Conservation (phyloP, 1,140 invertebrate species). For the Parasteatoda tepidariorum region DNA sequence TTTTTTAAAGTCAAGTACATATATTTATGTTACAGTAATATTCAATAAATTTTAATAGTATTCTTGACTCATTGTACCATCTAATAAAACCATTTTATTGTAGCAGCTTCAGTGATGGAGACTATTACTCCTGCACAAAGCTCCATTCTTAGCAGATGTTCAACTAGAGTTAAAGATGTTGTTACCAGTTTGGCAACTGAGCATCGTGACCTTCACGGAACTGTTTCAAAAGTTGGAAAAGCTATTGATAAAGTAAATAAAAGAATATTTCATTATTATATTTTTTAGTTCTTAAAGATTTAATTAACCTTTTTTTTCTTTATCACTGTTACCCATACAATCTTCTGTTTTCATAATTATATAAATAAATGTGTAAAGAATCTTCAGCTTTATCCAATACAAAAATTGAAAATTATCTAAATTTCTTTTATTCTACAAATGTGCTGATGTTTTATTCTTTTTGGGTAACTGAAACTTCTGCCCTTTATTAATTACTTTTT, state of each 20-base stretch:
- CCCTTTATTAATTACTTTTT: no score
- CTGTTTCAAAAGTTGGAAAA: conserved; percentile 96
- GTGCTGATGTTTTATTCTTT: no score
- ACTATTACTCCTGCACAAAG: conserved; percentile 66
- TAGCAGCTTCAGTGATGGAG: conserved; percentile 62
- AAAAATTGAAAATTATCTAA: no score
- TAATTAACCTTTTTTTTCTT: background rate
- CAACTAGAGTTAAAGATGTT: conserved; percentile 66
- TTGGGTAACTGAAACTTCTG: no score
- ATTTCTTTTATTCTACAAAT: no score
- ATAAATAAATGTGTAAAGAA: no score
- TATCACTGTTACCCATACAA: no score
- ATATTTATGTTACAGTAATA: background rate
- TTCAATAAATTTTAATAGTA: no score
- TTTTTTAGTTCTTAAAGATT: background rate
- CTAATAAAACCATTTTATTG: no score
- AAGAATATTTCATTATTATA: background rate
- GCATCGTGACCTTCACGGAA: conserved; percentile 83
- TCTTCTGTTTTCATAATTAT: no score
- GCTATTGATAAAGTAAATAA: conserved; percentile 81
- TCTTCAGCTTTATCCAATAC: no score
- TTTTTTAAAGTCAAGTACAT: background rate
- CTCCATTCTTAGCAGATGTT: conserved; percentile 66
- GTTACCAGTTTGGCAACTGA: conserved; percentile 76
- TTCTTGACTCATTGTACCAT: no score